Evolutionary conservation across 2,888 invertebrate species (phyloP).

Genomic region (Gerris lacustris): DNA sequence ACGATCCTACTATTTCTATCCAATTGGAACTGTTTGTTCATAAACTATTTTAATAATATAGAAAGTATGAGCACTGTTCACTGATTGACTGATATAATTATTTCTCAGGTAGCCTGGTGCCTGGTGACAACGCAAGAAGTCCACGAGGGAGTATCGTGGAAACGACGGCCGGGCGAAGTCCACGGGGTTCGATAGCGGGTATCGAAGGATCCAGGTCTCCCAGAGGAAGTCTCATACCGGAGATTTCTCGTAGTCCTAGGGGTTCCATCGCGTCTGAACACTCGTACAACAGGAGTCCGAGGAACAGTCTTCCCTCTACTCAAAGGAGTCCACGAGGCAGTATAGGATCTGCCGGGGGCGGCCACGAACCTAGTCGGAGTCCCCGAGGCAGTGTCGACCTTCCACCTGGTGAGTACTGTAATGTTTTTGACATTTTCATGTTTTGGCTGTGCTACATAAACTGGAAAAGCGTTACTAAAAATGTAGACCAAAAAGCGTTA

Average conservation of each 20-base stretch:
- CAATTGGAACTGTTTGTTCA: no score
- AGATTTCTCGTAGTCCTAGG: conserved; percentile 37
- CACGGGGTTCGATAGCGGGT: conserved; percentile 42
- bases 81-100: no score
- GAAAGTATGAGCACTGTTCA: no score
- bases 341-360: conserved; percentile 39
- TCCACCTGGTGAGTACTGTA: conserved; percentile 36
- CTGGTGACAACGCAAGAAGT: conserved; percentile 38
- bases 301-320: conserved; percentile 37
- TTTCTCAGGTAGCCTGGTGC: conserved; percentile 34
- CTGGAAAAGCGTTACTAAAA: no score
- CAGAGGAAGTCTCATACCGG: conserved; percentile 32
- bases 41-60: no score
- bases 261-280: conserved; percentile 39
- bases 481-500: no score
- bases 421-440: no score
- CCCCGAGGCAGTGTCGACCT: conserved; percentile 48
- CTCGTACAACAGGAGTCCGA: conserved; percentile 36
- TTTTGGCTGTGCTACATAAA: no score
- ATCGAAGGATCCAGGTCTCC: conserved; percentile 37
- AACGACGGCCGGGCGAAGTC: conserved; percentile 37
- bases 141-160: conserved; percentile 37
- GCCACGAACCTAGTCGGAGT: conserved; percentile 27
- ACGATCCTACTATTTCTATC: no score
- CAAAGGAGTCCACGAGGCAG: conserved; percentile 47